Conservation (phyloP, 1,140 invertebrate species). For the Episyrphus balteatus region DNA sequence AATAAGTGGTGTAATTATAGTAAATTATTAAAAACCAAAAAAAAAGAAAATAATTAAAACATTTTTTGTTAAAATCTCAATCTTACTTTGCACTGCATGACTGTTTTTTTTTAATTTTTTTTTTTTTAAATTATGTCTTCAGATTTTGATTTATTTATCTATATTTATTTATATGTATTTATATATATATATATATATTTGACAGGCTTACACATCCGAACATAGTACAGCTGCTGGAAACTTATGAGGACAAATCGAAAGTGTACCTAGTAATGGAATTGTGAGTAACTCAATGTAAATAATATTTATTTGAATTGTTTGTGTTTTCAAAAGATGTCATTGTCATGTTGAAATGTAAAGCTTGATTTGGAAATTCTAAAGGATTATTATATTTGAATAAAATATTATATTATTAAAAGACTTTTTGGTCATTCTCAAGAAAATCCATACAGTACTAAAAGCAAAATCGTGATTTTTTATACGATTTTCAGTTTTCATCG, state of each 20-base stretch:
- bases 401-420: too few relatives aligned
- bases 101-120: neutral
- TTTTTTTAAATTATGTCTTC: neutral
- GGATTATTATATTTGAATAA: too few relatives aligned
- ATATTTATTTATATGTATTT: neutral
- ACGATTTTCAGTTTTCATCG: too few relatives aligned
- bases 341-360: neutral
- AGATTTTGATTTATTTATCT: neutral
- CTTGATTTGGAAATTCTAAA: too few relatives aligned
- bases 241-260: conserved; percentile 94
- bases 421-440: too few relatives aligned
- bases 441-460: too few relatives aligned
- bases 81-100: neutral
- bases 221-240: conserved; percentile 96
- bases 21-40: too few relatives aligned
- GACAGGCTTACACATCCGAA: conserved; percentile 95
- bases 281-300: conserved; percentile 48
- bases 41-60: neutral
- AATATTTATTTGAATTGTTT: neutral
- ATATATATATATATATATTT: conserved; percentile 5
- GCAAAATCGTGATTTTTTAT: too few relatives aligned
- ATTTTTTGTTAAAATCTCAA: neutral
- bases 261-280: conserved; percentile 99
- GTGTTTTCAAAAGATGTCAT: neutral
- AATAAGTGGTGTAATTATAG: too few relatives aligned